Evolutionary conservation across 2,797 vertebrate species (phyloP).

Genomic region (Protonibea diacanthus): DNA sequence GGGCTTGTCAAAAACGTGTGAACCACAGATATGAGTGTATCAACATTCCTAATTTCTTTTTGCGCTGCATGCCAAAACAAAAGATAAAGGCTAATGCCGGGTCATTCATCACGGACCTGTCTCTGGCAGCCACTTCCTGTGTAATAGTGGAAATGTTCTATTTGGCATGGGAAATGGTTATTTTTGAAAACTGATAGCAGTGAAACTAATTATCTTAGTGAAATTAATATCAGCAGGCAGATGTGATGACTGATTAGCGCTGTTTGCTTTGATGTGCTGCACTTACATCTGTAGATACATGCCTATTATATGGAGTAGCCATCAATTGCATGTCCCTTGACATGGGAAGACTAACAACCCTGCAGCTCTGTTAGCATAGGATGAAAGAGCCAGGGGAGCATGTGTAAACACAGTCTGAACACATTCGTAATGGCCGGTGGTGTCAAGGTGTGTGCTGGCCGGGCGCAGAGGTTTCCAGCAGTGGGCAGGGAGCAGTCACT

Average conservation of each 20-base stretch:
- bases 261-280: slow-evolving; percentile 60
- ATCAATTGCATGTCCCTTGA: slow-evolving; percentile 50
- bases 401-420: slow-evolving; percentile 68
- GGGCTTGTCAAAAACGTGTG: slow-evolving; percentile 82
- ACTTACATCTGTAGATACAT: slow-evolving; percentile 74
- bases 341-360: slow-evolving; percentile 46
- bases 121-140: slow-evolving; percentile 72
- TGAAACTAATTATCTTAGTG: slow-evolving; percentile 64
- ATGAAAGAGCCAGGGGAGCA: slow-evolving; percentile 56
- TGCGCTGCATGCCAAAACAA: slow-evolving; percentile 82
- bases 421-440: slow-evolving; percentile 66
- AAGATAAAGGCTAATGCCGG: slow-evolving; percentile 82
- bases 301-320: slow-evolving; percentile 44
- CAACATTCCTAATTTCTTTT: slow-evolving; percentile 88
- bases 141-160: slow-evolving; percentile 73
- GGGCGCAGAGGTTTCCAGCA: slow-evolving; percentile 68
- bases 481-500: slow-evolving; percentile 67
- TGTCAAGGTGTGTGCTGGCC: slow-evolving; percentile 76
- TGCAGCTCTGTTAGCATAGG: slow-evolving; percentile 52
- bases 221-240: slow-evolving; percentile 70
- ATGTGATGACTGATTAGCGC: slow-evolving; percentile 63
- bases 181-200: slow-evolving; percentile 73
- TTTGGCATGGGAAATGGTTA: slow-evolving; percentile 72
- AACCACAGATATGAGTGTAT: slow-evolving; percentile 87
- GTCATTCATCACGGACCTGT: slow-evolving; percentile 77